Evolutionary conservation across 2,888 invertebrate species (phyloP), one percentile per base, ranked within the genome.

Genomic region (Lasioglossum malachurum): DNA sequence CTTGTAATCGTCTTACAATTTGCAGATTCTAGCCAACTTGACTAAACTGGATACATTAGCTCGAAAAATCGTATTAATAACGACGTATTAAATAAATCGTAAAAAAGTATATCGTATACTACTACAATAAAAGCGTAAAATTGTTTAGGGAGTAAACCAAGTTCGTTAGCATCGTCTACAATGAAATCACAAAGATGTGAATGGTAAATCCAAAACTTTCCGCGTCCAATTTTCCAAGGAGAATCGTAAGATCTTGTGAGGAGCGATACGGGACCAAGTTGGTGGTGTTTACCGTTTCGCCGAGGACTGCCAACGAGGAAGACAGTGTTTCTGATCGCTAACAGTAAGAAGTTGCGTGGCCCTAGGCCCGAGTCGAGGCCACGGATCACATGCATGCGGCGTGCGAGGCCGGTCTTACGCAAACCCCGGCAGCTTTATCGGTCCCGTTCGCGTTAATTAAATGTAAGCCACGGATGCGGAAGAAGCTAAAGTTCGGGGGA

Each of bases 381-480:
- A 53, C 31, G 74, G 64, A 74, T 73, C 75, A 35, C 49, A 71
- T 35, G 67, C 19, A 23, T 19, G 35, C 69, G 16, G 27, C 64
- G 75, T 78, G 71, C 71, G 82, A 84, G 75, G 90, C 82, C 80
- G 79, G 78, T 80, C 87, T 92, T 92, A 89, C 89, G 92, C 91
- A 92, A 91, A 67, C 60, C 78, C 74, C 80, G 76, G 77, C 80
- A 83, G 82, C 87, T 84, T 86, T 90, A 89, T 92, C 90, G 75
- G 84, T 76, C 87, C 84, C 89, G 79, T 35, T 89, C 86, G 87
- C 84, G 88, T 87, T 92, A 92, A 89, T 91, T 90, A 91, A 91
- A 82, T 84, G 86, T 72, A 85, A 85, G 80, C 67, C 80, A 46
- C 86, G 87, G 84, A 91, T 82, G 81, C 90, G 89, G 91, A 91